Percentiles rank a stretch among this genome's conserved stretches.
These are phyloP conservation scores for Chrysolina americana DNA, from an alignment of 2,888 invertebrate species.

Conservation along the genomic window DNA sequence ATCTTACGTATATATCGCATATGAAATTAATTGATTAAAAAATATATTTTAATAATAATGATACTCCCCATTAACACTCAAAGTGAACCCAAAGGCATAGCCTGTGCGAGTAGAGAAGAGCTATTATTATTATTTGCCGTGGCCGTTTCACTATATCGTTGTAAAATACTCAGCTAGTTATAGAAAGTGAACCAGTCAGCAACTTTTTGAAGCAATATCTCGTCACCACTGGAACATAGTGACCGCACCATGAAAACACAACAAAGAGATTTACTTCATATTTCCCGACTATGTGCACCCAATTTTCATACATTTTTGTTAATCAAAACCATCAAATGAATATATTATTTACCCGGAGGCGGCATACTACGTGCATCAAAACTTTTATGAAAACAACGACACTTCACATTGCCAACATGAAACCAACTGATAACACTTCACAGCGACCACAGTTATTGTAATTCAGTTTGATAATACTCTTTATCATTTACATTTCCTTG, in stretches of 20 bases:
- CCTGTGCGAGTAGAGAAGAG: no score
- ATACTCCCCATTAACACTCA: no score
- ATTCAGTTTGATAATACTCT: constrained; percentile 44
- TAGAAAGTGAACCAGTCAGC: no score
- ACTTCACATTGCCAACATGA: constrained; percentile 36
- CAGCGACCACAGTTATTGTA: constrained; percentile 36
- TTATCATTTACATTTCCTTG: constrained; percentile 44
- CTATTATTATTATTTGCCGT: no score
- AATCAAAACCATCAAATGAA: constrained; percentile 1
- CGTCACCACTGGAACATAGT: neutral
- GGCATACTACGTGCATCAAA: constrained; percentile 45
- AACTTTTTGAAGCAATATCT: neutral
- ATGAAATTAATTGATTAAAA: no score
- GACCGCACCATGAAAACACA: neutral
- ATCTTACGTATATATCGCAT: no score
- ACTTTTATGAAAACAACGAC: constrained; percentile 31
- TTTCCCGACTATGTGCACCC: neutral
- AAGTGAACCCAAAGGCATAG: no score
- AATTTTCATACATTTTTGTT: neutral
- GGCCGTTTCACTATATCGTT: no score
- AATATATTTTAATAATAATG: no score
- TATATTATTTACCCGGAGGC: constrained; percentile 44
- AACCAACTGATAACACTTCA: constrained; percentile 42
- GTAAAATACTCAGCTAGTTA: no score
- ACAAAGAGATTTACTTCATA: no score